Percentiles rank a stretch among this genome's conserved stretches.
phyloP scores from a whole-genome alignment of 2,113 vertebrate species.

The Edolisoma coerulescens region DNA sequence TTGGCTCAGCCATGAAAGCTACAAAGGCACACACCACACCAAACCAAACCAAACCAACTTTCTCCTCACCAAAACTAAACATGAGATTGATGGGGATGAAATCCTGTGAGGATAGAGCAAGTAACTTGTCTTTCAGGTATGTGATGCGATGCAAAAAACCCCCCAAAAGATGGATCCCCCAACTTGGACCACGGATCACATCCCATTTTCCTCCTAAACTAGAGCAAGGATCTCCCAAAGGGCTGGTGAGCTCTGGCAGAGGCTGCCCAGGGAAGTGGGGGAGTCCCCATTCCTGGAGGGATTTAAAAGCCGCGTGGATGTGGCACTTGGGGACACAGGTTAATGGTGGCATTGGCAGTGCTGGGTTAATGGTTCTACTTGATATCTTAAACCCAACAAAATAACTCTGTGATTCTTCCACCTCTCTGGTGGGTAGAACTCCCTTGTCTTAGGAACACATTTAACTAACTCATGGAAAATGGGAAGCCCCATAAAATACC shows the following conservation, averaged over 20 bases:
- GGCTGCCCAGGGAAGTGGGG: not conserved
- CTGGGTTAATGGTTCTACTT: not conserved
- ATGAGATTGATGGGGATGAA: accelerated
- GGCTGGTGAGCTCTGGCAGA: not conserved
- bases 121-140: not conserved
- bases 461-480: not conserved
- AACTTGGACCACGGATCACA: not conserved
- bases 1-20: not conserved
- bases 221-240: not conserved
- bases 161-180: not conserved
- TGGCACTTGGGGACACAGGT: no score
- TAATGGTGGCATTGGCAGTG: not conserved
- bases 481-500: not conserved
- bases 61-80: not conserved
- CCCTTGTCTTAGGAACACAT: accelerated
- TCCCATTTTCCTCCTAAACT: not conserved
- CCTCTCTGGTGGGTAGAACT: not conserved
- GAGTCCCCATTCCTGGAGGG: not conserved
- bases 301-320: not conserved
- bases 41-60: not conserved
- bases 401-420: not conserved
- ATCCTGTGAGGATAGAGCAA: not conserved
- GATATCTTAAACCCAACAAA: not conserved
- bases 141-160: not conserved
- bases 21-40: not conserved